Evolutionary conservation across 2,113 vertebrate genomes (phyloP).

Genomic region (Dolichotis patagonum): DNA sequence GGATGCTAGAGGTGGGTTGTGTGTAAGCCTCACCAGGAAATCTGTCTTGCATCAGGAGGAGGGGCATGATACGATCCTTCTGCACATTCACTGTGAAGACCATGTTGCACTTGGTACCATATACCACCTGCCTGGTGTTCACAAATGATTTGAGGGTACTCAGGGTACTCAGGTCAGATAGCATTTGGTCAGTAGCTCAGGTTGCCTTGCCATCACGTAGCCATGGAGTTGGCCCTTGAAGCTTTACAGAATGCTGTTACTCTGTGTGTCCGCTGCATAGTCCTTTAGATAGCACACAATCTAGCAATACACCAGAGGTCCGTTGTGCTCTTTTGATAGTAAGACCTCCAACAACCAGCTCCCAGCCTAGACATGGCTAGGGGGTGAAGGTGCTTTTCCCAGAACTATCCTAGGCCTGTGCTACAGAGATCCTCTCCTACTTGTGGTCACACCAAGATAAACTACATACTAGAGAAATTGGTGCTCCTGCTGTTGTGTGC

Average conservation of each 20-base stretch:
- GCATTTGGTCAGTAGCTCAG: background rate
- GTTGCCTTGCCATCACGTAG: constrained; percentile 39
- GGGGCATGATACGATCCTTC: background rate
- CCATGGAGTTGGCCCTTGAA: background rate
- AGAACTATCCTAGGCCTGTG: background rate
- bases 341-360: background rate
- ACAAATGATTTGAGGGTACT: constrained; percentile 71
- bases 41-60: constrained; percentile 41
- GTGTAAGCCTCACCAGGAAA: background rate
- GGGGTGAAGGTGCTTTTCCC: background rate
- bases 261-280: background rate
- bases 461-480: background rate
- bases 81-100: constrained; percentile 68
- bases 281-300: constrained; percentile 43
- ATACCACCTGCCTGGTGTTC: constrained; percentile 70
- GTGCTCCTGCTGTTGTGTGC: background rate
- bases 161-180: background rate
- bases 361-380: background rate
- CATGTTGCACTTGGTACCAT: constrained; percentile 73
- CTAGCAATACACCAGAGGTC: background rate
- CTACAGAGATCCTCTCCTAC: constrained; percentile 34
- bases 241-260: background rate
- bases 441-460: constrained; percentile 45
- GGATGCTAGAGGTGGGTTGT: constrained; percentile 31
- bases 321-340: constrained; percentile 29